Evolutionary conservation across 1,140 invertebrate species (phyloP), one percentile per base, ranked within the genome.

Genomic region (Teleopsis dalmanni): DNA sequence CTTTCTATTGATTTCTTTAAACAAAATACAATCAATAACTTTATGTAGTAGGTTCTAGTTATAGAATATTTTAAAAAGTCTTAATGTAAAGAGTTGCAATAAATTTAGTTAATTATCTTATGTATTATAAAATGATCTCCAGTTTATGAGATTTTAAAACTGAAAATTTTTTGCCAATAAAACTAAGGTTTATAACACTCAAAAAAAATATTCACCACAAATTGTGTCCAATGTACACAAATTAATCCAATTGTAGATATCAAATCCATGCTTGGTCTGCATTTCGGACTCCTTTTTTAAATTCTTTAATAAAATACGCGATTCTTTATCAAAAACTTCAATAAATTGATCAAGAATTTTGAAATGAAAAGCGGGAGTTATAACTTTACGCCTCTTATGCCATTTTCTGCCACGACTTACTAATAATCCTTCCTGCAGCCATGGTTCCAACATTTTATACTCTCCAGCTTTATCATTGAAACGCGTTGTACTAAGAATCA

Each of bases 311-410:
- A 88, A 59, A 27, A 78, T 69, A 7, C 72, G 57, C 21, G 80
- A 75, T 54, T 90, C 83, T 40, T 80, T 75, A 53, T 87, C 82
- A 65, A 93, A 90, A 3, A 77, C 62, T 62, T 73, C 58, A 55
- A 76, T 63, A 77, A 91, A 94, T 56, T 83, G 78, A 41, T 91
- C 82, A 3, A 94, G 70, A 43, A 92, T 88, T 58, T 83, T 82
- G 59, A 91, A 91, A 69, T 93, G 90, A 62, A 95, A 95, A 0
- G 88, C 82, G 8, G 91, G 90, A 2, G 87, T 87, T 8, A 95
- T 72, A 40, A 92, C 75, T 70, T 87, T 90, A 16, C 91, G 74
- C n/a, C 87, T 73, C 13, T 73, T 71, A 37, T 79, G 77, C 91
- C 91, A 95, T 62, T 88, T 87, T 14, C 65, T 55, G 27, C 77